Evolutionary conservation across 2,797 vertebrate species (phyloP), one percentile per base, ranked within the genome.

Genomic region (Luscinia megarhynchos): DNA sequence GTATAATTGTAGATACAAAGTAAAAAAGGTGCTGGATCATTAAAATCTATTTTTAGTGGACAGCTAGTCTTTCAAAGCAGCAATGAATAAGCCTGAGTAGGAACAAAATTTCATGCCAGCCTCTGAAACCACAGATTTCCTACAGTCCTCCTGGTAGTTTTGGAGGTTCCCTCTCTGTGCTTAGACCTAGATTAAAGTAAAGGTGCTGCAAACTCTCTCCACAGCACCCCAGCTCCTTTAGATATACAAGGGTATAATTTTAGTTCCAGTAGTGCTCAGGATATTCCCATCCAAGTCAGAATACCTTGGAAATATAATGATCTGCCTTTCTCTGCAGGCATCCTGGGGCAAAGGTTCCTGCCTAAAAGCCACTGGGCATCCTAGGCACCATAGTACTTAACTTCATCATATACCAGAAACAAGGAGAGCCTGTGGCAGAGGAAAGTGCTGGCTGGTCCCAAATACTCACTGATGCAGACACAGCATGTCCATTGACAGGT

Each of bases 381-480:
- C 72, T 72, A 58, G 69, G 54, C 26, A 43, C 38, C 7, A 4
- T 15, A 64, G 32, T 62, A 72, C 74, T 86, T 75, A 67, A 57
- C 19, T 50, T 64, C 22, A 4, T 50, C 4, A 0, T 1, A 1
- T 24, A 58, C 14, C 0, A 0, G 23, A 70, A 87, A 74, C 8
- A 48, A 23, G 19, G 51, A 57, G 20, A 41, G 7, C 34, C 30
- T 53, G 27, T 24, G n/a, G 38, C 46, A 72, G 30, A 55, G n/a
- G 45, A 77, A 90, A 77, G 57, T 11, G 5, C 19, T 66, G 15
- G 18, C 51, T 64, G 45, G 45, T 22, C 79, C 2, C 2, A 59
- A 54, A 57, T 14, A 57, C 38, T 24, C 34, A 34, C 36, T 74
- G 41, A 59, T 0, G 3, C 85, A 89, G 57, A 67, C 23, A 10